Conservation (phyloP, 2,797 vertebrate species). For the Microtus agrestis region DNA sequence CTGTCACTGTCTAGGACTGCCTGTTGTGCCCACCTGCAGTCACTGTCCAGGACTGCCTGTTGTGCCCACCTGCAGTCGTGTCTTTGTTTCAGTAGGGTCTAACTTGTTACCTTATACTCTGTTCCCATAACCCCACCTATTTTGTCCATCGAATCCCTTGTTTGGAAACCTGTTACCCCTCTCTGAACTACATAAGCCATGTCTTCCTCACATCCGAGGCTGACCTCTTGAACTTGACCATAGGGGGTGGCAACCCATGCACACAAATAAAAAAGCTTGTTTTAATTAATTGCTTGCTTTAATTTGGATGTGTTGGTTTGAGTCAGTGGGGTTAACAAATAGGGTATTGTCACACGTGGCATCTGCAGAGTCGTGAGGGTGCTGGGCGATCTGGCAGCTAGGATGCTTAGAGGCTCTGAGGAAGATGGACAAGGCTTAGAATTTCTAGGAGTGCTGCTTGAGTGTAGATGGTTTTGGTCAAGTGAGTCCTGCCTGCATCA, state of each 20-base stretch:
- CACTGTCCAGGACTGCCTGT: neutral
- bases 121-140: neutral
- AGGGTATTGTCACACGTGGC: conserved; percentile 86
- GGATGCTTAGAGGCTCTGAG: neutral
- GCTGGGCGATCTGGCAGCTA: conserved; percentile 82
- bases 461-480: neutral
- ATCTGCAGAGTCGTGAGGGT: conserved; percentile 81
- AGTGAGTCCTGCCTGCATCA: neutral
- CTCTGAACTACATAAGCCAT: neutral
- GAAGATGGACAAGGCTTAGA: neutral
- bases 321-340: conserved; percentile 31
- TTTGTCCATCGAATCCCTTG: neutral
- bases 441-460: neutral
- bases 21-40: no score
- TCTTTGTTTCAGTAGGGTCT: neutral
- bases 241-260: neutral
- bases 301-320: neutral
- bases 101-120: neutral
- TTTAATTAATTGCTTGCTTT: neutral
- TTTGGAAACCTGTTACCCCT: neutral
- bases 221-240: neutral
- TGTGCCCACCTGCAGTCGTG: no score
- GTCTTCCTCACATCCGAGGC: neutral
- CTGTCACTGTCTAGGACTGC: no score
- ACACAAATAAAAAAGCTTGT: neutral